phyloP scores from a whole-genome alignment of 2,113 vertebrate species.

The Apistogramma diplotaenia region DNA sequence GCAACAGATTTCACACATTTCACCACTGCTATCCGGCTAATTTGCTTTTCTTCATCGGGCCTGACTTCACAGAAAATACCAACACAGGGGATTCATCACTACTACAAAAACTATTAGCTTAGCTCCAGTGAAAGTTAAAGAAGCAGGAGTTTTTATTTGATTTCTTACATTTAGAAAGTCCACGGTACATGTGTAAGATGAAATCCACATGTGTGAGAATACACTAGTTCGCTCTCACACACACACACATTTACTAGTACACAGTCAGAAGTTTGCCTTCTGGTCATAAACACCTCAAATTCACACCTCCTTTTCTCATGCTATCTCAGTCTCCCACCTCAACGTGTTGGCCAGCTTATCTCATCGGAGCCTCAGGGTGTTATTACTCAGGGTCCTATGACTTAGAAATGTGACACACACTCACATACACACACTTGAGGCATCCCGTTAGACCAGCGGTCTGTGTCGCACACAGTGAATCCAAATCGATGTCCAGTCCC shows the following conservation, averaged over 20 bases:
- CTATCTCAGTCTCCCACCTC: conserved; percentile 53
- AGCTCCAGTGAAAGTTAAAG: background rate
- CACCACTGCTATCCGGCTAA: background rate
- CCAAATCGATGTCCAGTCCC: conserved; percentile 1
- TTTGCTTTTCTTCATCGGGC: background rate
- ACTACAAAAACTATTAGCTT: too few relatives aligned
- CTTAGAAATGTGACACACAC: conserved; percentile 18
- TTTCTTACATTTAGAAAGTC: background rate
- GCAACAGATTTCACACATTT: background rate
- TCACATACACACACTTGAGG: background rate
- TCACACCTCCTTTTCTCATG: conserved; percentile 50
- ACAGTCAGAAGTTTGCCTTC: conserved; percentile 13
- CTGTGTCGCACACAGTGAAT: background rate
- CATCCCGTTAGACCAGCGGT: conserved; percentile 5
- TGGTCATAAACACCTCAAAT: conserved; percentile 48
- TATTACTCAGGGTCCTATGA: conserved; percentile 45
- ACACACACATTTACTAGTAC: background rate
- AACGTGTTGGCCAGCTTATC: conserved; percentile 49
- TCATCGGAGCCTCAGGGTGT: conserved; percentile 46
- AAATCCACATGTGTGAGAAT: background rate
- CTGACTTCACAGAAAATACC: background rate
- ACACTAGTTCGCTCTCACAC: background rate
- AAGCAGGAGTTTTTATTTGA: background rate
- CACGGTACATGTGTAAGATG: background rate
- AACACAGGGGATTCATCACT: background rate